These are phyloP conservation scores for Malacoctenus gilli DNA, from an alignment of 2,797 vertebrate genomes.

Conservation along the genomic window DNA sequence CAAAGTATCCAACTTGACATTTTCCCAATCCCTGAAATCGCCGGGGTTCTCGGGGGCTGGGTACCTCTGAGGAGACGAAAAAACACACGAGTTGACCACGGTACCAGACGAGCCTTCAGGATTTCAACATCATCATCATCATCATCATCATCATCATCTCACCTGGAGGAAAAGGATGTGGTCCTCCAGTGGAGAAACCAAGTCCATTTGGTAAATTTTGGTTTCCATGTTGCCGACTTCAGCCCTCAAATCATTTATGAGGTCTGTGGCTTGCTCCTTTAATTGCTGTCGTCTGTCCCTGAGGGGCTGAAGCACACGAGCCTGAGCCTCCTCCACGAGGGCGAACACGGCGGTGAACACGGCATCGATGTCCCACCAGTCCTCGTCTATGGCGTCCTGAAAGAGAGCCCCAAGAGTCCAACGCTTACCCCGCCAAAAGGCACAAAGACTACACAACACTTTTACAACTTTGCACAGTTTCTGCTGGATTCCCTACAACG, in stretches of 20 bases:
- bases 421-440: too few species aligned
- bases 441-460: too few species aligned
- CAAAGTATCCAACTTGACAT: slow-evolving; percentile 54
- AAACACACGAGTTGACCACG: too few species aligned
- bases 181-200: slow-evolving; percentile 52
- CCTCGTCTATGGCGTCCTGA: slow-evolving; percentile 31
- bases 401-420: too few species aligned
- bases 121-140: too few species aligned
- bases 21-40: slow-evolving; percentile 27
- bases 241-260: slow-evolving; percentile 18
- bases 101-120: not conserved
- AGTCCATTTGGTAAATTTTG: slow-evolving; percentile 36
- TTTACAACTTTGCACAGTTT: too few species aligned
- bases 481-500: too few species aligned
- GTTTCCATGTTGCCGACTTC: slow-evolving; percentile 39
- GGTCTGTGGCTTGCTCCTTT: slow-evolving; percentile 33
- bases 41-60: slow-evolving; percentile 15
- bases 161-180: slow-evolving; percentile 74
- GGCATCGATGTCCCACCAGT: slow-evolving; percentile 22
- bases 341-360: slow-evolving; percentile 12
- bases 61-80: slow-evolving; percentile 46
- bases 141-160: not conserved
- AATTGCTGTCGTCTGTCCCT: slow-evolving; percentile 13
- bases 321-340: slow-evolving; percentile 29
- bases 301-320: slow-evolving; percentile 18